These are phyloP conservation scores for Thalpophila matura DNA, from an alignment of 2,888 invertebrate genomes.

Conservation along the genomic window DNA sequence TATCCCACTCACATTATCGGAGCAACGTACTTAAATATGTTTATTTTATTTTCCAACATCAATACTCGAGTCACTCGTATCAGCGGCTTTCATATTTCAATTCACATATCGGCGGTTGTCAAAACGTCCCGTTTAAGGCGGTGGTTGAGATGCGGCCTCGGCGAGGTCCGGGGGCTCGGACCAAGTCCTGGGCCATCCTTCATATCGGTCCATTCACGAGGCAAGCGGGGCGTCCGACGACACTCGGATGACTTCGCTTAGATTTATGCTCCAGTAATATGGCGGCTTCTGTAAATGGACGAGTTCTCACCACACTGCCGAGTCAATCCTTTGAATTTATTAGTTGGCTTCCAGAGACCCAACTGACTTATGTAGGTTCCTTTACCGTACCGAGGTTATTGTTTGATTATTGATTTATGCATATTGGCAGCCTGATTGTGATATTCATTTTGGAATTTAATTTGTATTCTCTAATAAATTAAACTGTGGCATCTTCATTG, in stretches of 20 bases:
- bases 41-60: constrained; percentile 67
- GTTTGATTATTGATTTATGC: constrained; percentile 84
- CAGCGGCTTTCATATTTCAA: constrained; percentile 85
- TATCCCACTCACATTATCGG: constrained; percentile 42
- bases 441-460: constrained; percentile 28
- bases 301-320: constrained; percentile 84
- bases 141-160: constrained; percentile 76
- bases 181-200: constrained; percentile 78
- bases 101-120: constrained; percentile 86
- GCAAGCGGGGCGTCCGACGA: constrained; percentile 75
- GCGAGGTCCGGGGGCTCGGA: constrained; percentile 68
- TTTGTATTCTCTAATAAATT: constrained; percentile 15
- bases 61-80: constrained; percentile 71
- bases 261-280: constrained; percentile 86
- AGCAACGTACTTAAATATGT: constrained; percentile 55
- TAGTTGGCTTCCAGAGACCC: constrained; percentile 70
- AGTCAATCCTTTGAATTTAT: constrained; percentile 88
- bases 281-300: constrained; percentile 87
- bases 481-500: too few relatives aligned
- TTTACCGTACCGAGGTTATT: constrained; percentile 80
- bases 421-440: constrained; percentile 46
- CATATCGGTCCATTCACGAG: constrained; percentile 86
- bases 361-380: constrained; percentile 78
- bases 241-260: constrained; percentile 79
- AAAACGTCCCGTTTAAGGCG: constrained; percentile 81